A percentile compares a stretch with the other conserved stretches of the same genome.
phyloP scores from a whole-genome alignment of 2,113 vertebrate species.

The Paralichthys olivaceus region DNA sequence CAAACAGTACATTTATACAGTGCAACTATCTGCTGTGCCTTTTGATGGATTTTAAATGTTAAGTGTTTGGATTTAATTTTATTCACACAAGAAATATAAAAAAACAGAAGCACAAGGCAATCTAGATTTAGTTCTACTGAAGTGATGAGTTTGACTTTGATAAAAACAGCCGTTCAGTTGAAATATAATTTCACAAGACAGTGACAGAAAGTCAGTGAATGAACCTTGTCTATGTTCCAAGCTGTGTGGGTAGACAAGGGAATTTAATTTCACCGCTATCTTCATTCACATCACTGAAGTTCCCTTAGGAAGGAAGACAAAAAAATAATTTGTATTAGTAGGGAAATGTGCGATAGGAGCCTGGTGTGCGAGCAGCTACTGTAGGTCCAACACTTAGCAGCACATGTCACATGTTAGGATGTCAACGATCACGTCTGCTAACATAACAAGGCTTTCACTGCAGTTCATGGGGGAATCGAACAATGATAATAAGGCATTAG shows the following conservation, averaged over 20 bases:
- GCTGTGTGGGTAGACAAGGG: neutral
- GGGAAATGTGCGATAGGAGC: slow-evolving; percentile 1
- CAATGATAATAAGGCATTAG: slow-evolving; percentile 47
- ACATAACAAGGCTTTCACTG: slow-evolving; percentile 12
- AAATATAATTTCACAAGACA: slow-evolving; percentile 19
- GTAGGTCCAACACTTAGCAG: slow-evolving; percentile 22
- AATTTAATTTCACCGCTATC: neutral
- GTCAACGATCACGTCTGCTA: slow-evolving; percentile 18
- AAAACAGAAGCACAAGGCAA: neutral
- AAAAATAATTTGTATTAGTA: neutral
- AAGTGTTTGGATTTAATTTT: slow-evolving; percentile 5
- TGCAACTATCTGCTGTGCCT: too few relatives aligned
- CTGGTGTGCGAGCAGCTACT: slow-evolving; percentile 15
- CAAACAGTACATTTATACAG: too few relatives aligned
- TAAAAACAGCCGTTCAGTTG: slow-evolving; percentile 7
- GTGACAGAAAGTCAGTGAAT: neutral
- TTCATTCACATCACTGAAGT: slow-evolving; percentile 5
- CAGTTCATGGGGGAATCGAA: neutral
- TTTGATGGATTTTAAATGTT: too few relatives aligned
- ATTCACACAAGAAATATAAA: slow-evolving; percentile 24
- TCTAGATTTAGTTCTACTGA: neutral
- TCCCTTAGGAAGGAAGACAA: neutral
- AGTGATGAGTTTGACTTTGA: neutral
- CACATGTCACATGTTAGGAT: slow-evolving; percentile 13
- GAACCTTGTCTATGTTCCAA: neutral